Evolutionary conservation across 2,113 vertebrate genomes (phyloP).

Genomic region (Micromys minutus): DNA sequence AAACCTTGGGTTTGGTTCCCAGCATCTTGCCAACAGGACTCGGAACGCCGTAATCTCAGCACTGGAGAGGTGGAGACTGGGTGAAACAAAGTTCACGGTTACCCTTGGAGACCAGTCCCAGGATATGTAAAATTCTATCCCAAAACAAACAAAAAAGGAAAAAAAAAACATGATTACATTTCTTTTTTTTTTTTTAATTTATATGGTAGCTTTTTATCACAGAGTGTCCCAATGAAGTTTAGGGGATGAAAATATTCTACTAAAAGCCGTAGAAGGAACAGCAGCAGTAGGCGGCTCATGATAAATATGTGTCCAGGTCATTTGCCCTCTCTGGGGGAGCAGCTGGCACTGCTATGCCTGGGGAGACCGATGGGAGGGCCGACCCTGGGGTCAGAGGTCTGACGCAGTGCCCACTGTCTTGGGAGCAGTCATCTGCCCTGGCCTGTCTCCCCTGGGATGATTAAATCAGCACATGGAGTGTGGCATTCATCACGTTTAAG

Average conservation of each 20-base stretch:
- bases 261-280: background rate
- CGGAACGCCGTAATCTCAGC: background rate
- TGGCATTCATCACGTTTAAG: background rate
- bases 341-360: background rate
- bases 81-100: background rate
- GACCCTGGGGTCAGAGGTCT: too few relatives aligned
- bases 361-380: background rate
- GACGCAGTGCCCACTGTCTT: accelerated
- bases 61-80: too few relatives aligned
- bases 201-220: slow-evolving; percentile 16
- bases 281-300: background rate
- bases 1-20: background rate
- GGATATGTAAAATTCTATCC: background rate
- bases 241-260: background rate
- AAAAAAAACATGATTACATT: background rate
- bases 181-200: slow-evolving; percentile 20
- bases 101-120: background rate
- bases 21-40: background rate
- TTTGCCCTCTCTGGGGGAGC: background rate
- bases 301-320: background rate
- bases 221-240: background rate
- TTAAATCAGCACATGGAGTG: background rate
- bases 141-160: background rate
- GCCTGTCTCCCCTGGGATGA: background rate
- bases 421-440: background rate